A percentile compares a stretch with the other conserved stretches of the same genome.
Conservation (phyloP, 2,797 vertebrate species). For the Syngnathus rostellatus region DNA sequence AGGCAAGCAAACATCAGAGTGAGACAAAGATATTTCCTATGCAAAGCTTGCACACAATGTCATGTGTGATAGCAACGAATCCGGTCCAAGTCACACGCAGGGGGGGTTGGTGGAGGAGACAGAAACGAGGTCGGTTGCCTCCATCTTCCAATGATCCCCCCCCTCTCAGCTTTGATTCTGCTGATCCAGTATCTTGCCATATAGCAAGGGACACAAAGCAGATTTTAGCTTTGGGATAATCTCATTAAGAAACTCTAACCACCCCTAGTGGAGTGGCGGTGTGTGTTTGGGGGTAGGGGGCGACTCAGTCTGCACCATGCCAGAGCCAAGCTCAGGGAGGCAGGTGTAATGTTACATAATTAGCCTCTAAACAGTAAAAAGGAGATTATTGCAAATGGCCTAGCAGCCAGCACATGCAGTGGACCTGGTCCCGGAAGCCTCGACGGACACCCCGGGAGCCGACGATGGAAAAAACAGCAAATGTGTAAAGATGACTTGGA, state of each 20-base stretch:
- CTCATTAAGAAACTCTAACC: conserved; percentile 80
- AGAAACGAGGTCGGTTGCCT: conserved; percentile 67
- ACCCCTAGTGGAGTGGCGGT: conserved; percentile 53
- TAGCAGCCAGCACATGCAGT: conserved; percentile 72
- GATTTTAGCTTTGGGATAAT: conserved; percentile 75
- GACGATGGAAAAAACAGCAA: conserved; percentile 42
- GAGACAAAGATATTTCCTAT: conserved; percentile 79
- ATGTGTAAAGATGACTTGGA: conserved; percentile 11
- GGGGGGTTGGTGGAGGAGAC: conserved; percentile 49
- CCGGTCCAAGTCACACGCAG: conserved; percentile 74
- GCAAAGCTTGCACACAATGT: conserved; percentile 76
- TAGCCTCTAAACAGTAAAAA: conserved; percentile 80
- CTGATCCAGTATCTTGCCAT: conserved; percentile 73
- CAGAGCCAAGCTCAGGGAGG: conserved; percentile 69
- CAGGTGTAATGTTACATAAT: conserved; percentile 82
- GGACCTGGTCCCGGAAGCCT: conserved; percentile 60
- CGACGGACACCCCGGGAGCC: conserved; percentile 50
- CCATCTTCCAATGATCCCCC: conserved; percentile 63
- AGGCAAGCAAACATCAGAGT: conserved; percentile 60
- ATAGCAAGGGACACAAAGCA: conserved; percentile 72
- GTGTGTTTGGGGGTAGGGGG: conserved; percentile 20
- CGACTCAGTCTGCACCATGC: conserved; percentile 55
- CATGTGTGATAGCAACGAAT: conserved; percentile 72
- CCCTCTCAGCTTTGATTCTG: conserved; percentile 68
- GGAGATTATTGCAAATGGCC: conserved; percentile 78